Evolutionary conservation across 2,888 invertebrate genomes (phyloP).

Genomic region (Dasypogon diadema): DNA sequence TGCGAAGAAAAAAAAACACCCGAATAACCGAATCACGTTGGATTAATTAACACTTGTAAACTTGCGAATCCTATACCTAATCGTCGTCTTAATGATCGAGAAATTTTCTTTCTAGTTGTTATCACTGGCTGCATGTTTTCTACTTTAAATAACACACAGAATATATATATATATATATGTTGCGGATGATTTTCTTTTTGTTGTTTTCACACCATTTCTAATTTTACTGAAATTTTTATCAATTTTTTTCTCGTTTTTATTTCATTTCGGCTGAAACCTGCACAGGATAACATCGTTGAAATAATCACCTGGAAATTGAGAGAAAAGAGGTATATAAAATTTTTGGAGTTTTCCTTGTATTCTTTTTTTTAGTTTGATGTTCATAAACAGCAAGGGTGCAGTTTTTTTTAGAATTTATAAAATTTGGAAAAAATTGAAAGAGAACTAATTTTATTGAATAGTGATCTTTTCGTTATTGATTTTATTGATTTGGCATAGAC

Average conservation of each 20-base stretch:
- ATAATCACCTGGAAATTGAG: not conserved
- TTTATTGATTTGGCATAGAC: too few relatives aligned
- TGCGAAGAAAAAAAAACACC: not conserved
- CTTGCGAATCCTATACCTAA: not conserved
- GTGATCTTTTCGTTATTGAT: too few relatives aligned
- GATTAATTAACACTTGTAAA: slow-evolving; percentile 25
- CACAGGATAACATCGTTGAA: slow-evolving; percentile 4
- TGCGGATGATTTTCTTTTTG: too few relatives aligned
- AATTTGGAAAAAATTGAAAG: too few relatives aligned
- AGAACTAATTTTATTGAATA: too few relatives aligned
- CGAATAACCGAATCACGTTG: slow-evolving; percentile 6
- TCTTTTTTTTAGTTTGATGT: too few relatives aligned
- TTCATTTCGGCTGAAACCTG: not conserved
- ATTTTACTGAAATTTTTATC: not conserved
- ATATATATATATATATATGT: not conserved
- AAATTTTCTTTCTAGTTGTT: slow-evolving; percentile 2
- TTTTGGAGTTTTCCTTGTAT: too few relatives aligned
- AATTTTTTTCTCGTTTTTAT: not conserved
- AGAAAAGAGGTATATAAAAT: not conserved
- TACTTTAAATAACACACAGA: too few relatives aligned
- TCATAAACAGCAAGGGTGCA: too few relatives aligned
- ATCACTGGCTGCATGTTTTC: slow-evolving; percentile 20
- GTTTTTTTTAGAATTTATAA: too few relatives aligned
- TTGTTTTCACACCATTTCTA: not conserved
- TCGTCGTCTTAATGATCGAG: slow-evolving; percentile 10